Evolutionary conservation across 2,888 invertebrate genomes (phyloP), one percentile per base, ranked within the genome.

Genomic region (Empis livida): DNA sequence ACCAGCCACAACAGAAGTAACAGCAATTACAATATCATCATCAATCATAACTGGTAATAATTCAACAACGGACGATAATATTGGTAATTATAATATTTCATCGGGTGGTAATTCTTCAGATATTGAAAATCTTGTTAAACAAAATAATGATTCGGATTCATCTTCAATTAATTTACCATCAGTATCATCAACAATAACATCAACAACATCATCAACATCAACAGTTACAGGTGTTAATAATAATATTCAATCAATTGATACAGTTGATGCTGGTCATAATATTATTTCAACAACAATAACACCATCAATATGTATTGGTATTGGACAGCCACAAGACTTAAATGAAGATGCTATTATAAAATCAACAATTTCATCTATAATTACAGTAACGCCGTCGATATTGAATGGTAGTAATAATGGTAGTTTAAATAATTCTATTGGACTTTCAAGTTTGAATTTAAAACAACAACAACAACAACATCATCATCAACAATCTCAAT

Each of bases 291-390:
- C 23, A 10, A 39, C 40, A 16, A 27, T 45, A 32, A 44, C 48
- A 27, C 50, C 50, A 27, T 42, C 52, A 15, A 52, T 52, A 27
- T 50, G 50, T 27, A 49, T 50, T 42, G 50, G 50, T 17, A 32
- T 43, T 40, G 45, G 40, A 45, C 43, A 23, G 46, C 49, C 32
- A 49, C 49, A 40, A 43, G 13, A 39, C 13, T 39, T 16, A 11
- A 39, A 16, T 17, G 39, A 43, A 5, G 49, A 49, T 40, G 44
- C 44, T 44, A 49, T 49, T 27, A 42, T 46, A 17, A 48, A 42
- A 39, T 42, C 44, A 30, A 5, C 35, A 13, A 35, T 35, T 13
- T 35, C n/a, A 27, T 27, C 23, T 8, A 9, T 27, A 6, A 43
- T 43, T 40, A 43, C 43, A 11, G 44, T 44, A n/a, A 44, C 49